phyloP scores from a whole-genome alignment of 2,113 vertebrate species.

The Bufo gargarizans region DNA sequence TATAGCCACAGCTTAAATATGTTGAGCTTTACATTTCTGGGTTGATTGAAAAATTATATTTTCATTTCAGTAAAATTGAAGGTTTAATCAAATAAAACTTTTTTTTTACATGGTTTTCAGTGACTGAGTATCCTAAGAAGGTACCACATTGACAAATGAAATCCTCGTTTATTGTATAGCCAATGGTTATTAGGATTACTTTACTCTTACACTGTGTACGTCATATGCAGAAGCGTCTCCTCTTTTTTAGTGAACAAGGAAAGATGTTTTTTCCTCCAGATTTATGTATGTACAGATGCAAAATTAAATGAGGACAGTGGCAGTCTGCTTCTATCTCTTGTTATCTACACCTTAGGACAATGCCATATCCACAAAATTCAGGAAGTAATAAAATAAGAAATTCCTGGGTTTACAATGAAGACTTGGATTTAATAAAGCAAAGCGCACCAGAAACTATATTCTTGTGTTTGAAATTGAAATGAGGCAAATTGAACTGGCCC shows the following conservation, averaged over 20 bases:
- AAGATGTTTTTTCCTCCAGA: not conserved
- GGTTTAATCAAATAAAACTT: no score
- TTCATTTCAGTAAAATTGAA: no score
- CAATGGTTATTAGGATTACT: no score
- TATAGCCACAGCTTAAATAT: no score
- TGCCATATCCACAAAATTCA: constrained; percentile 5
- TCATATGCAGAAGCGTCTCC: not conserved
- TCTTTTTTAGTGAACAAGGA: not conserved
- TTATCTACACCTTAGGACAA: constrained; percentile 7
- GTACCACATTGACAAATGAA: no score
- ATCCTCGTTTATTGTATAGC: no score
- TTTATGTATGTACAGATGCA: not conserved
- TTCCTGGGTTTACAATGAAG: constrained; percentile 7
- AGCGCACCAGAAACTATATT: constrained; percentile 36
- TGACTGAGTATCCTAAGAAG: no score
- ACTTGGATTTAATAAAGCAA: constrained; percentile 45
- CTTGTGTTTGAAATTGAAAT: constrained; percentile 57
- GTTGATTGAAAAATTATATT: no score
- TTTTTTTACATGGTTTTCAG: no score
- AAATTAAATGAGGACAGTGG: not conserved
- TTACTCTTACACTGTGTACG: not conserved
- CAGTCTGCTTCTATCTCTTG: not conserved
- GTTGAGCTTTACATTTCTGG: no score
- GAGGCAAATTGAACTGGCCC: constrained; percentile 48
- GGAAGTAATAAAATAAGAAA: constrained; percentile 20